Percentiles rank a stretch among this genome's conserved stretches.
Conservation (phyloP, 2,888 invertebrate genomes). For the Epinotia nisella region DNA sequence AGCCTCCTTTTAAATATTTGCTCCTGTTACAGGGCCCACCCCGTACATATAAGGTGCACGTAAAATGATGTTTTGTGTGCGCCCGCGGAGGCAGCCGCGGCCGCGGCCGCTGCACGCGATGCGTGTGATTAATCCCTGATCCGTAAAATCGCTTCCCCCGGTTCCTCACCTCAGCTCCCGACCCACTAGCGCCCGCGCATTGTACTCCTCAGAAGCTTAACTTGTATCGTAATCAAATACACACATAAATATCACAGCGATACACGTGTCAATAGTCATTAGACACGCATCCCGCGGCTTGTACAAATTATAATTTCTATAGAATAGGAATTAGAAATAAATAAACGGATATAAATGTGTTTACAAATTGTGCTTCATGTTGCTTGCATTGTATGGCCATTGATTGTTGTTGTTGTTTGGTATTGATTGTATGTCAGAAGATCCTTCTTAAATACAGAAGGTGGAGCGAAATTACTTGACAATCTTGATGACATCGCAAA, state of each 20-base stretch:
- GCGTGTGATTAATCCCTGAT: constrained; percentile 43
- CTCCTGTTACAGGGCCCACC: too few species aligned
- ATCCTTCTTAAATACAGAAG: too few species aligned
- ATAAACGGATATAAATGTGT: neutral
- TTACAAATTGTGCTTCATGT: neutral
- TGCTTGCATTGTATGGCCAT: too few species aligned
- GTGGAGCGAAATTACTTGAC: too few species aligned
- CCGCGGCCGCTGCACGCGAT: constrained; percentile 20
- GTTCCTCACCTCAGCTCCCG: neutral
- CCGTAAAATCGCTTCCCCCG: constrained; percentile 28
- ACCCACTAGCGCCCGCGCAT: constrained; percentile 8
- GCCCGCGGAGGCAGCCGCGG: neutral
- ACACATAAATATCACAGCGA: constrained; percentile 25
- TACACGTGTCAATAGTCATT: constrained; percentile 27
- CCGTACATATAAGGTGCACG: neutral
- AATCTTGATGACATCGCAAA: too few species aligned
- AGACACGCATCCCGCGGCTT: constrained; percentile 5
- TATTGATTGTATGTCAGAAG: too few species aligned
- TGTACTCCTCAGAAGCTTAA: constrained; percentile 29
- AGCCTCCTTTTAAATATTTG: too few species aligned
- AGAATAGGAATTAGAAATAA: neutral
- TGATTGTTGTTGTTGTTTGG: too few species aligned
- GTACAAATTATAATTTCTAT: neutral
- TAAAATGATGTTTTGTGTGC: neutral
- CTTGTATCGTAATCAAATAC: constrained; percentile 21